Conservation (phyloP, 2,888 invertebrate species). For the Coelogynopora nodosa region DNA sequence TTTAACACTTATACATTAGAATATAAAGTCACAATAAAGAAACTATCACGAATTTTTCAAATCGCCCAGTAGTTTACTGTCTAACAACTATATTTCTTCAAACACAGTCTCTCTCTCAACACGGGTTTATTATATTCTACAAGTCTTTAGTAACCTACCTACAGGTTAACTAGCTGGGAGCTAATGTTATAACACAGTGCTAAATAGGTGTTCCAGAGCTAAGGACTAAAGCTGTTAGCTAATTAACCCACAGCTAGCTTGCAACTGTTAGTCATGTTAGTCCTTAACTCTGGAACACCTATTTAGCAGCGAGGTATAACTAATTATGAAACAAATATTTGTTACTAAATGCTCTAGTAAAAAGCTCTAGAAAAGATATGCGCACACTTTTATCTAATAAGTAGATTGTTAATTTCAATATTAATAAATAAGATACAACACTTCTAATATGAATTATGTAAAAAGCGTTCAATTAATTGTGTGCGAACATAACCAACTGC, state of each 20-base stretch:
- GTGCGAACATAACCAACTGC: neutral
- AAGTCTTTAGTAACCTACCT: neutral
- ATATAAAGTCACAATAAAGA: too few species aligned
- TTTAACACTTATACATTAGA: too few species aligned
- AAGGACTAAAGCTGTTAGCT: neutral
- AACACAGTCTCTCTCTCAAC: too few species aligned
- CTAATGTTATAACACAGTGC: neutral
- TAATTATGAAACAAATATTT: neutral
- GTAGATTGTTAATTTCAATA: neutral
- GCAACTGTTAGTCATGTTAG: neutral
- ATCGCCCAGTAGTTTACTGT: too few species aligned
- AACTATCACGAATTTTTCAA: too few species aligned
- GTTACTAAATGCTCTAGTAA: neutral
- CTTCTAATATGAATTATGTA: neutral
- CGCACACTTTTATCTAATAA: neutral
- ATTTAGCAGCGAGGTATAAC: neutral
- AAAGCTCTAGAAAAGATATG: neutral
- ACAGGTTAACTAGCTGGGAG: neutral
- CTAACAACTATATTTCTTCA: too few species aligned
- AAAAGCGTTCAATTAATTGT: neutral
- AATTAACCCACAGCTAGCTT: neutral
- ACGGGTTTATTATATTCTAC: too few species aligned
- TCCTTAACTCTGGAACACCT: neutral
- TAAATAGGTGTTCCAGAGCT: neutral
- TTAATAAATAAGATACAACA: neutral